These are phyloP conservation scores for Lepidurus couesii DNA, from an alignment of 1,140 invertebrate genomes.

Conservation along the genomic window DNA sequence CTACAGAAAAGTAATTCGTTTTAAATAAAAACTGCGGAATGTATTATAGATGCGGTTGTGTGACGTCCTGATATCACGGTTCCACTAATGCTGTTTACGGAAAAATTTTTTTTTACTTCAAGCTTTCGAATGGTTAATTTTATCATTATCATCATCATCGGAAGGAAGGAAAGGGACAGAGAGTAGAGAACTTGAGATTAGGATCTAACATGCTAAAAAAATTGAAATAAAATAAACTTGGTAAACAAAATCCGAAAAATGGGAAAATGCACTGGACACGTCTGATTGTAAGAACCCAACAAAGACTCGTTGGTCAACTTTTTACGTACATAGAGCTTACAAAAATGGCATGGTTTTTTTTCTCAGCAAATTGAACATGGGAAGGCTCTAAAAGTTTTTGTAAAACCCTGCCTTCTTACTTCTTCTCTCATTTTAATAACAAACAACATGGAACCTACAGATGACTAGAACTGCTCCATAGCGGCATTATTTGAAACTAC, in stretches of 20 bases:
- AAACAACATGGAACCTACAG: conserved; percentile 19
- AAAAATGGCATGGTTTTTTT: conserved; percentile 17
- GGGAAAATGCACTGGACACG: neutral
- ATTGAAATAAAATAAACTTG: neutral
- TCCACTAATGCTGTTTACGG: no score
- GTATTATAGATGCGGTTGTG: neutral
- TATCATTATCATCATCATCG: neutral
- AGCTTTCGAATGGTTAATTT: conserved; percentile 9
- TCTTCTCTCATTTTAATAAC: neutral
- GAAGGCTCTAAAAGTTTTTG: neutral
- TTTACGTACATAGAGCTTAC: conserved; percentile 14
- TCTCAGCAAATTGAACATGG: conserved; percentile 1
- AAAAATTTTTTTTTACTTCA: no score
- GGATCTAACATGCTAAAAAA: neutral
- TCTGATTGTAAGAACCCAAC: conserved; percentile 22
- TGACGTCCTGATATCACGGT: neutral
- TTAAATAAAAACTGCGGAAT: conserved; percentile 19
- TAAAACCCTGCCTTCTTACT: neutral
- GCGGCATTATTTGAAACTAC: conserved; percentile 2
- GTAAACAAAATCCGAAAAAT: neutral
- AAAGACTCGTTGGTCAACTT: conserved; percentile 22
- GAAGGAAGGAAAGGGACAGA: neutral
- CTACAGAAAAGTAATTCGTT: neutral
- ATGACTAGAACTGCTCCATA: conserved; percentile 18
- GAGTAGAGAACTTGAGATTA: neutral